Evolutionary conservation across 1,140 invertebrate genomes (phyloP), one percentile per base, ranked within the genome.

Genomic region (Drosophila melanica): DNA sequence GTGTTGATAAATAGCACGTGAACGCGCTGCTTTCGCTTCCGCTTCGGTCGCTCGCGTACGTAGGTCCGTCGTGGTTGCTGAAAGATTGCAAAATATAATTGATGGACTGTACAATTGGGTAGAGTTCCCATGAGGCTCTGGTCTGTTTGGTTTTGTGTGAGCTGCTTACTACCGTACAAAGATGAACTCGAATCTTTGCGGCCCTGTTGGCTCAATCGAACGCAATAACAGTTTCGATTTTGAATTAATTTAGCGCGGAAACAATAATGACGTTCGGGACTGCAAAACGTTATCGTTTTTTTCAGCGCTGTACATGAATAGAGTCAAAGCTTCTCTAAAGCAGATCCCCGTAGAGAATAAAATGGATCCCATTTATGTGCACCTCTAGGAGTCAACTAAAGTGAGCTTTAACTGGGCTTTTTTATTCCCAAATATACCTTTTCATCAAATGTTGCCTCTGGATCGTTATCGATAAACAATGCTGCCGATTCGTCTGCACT

Each of bases 201-300:
- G 90, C 90, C 90, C 90, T 91, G 90, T 91, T 91, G 57, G 80
- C 90, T 89, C 79, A 68, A 80, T 63, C 66, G 41, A 72, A 77
- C 47, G 8, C 11, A 35, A 62, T 86, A 86, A 86, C 63, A 3
- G n/a, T 59, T 68, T 48, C 60, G 73, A 47, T 75, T 69, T 51
- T 4, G 0, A 33, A 42, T 87, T 87, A 84, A 74, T 87, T 20
- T 87, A 12, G 84, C 79, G 70, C 58, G 4, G 9, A 23, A 12
- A 30, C 50, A 35, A 18, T 45, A 11, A 14, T 23, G 9, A 69
- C 58, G 30, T 23, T 35, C 35, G 12, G 2, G 1, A 14, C 12
- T 59, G 6, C 1, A 8, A 7, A 67, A 50, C n/a, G 42, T 50
- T 20, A 16, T 35, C 35, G 33, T 2, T 10, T 65, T 65, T 3